Evolutionary conservation across 2,888 invertebrate species (phyloP).

Genomic region (Himalopsyche anomala): DNA sequence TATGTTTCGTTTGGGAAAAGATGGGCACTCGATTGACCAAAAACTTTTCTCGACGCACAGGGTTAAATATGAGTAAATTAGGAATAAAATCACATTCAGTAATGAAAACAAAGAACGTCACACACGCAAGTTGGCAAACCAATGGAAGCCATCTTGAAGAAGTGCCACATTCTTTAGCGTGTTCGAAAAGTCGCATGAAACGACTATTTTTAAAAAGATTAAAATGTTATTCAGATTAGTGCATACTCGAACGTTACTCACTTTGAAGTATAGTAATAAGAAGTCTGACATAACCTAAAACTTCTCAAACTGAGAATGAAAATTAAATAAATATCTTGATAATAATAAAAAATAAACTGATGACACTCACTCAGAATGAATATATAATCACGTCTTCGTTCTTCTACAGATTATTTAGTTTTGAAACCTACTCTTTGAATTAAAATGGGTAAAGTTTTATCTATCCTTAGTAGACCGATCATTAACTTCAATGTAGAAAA

Average conservation of each 20-base stretch:
- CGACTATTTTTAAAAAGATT: slow-evolving; percentile 55
- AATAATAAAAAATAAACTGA: too few species aligned
- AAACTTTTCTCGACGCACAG: background rate
- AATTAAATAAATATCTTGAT: too few species aligned
- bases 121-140: slow-evolving; percentile 80
- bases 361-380: too few species aligned
- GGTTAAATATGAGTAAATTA: slow-evolving; percentile 35
- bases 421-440: too few species aligned
- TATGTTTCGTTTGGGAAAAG: background rate
- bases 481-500: slow-evolving; percentile 75
- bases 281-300: background rate
- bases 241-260: slow-evolving; percentile 42
- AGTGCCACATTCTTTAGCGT: slow-evolving; percentile 83
- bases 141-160: slow-evolving; percentile 84
- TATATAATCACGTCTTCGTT: too few species aligned
- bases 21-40: slow-evolving; percentile 5
- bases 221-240: background rate
- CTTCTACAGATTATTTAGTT: too few species aligned
- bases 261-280: background rate
- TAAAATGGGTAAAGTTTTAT: slow-evolving; percentile 49
- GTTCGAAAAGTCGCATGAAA: slow-evolving; percentile 70
- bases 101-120: slow-evolving; percentile 69
- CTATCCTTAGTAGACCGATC: slow-evolving; percentile 50
- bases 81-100: slow-evolving; percentile 59
- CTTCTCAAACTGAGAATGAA: too few species aligned